Conservation (phyloP, 2,888 invertebrate genomes). For the Acrobeloides nanus region DNA sequence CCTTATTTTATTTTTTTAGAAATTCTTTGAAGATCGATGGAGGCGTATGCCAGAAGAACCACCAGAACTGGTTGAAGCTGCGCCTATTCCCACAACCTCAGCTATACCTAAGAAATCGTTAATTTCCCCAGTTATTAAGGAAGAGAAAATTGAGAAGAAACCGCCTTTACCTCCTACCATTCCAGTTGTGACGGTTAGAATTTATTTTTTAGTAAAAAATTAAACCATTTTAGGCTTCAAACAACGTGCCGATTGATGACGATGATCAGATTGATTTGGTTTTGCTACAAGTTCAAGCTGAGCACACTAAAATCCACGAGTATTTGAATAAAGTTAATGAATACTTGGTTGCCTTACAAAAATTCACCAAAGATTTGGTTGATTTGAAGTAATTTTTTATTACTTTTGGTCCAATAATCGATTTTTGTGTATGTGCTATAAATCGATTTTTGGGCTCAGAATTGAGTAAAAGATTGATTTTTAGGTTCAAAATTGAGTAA, state of each 20-base stretch:
- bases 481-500: too few species aligned
- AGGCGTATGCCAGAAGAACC: conserved; percentile 19
- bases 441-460: too few species aligned
- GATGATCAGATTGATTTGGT: conserved; percentile 30
- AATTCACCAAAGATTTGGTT: conserved; percentile 23
- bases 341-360: too few species aligned
- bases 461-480: background rate
- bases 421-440: too few species aligned
- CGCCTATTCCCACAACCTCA: conserved; percentile 12
- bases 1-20: conserved; percentile 10
- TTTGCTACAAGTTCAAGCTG: conserved; percentile 27
- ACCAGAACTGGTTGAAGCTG: conserved; percentile 8
- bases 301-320: conserved; percentile 24
- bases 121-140: conserved; percentile 9
- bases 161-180: conserved; percentile 9
- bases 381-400: conserved; percentile 23
- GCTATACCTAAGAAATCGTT: conserved; percentile 6
- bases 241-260: conserved; percentile 25
- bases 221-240: too few species aligned
- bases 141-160: conserved; percentile 2
- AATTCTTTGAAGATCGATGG: conserved; percentile 22
- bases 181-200: conserved; percentile 6
- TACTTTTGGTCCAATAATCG: too few species aligned
- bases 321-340: conserved; percentile 18
- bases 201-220: too few species aligned